Base-by-base conservation (phyloP, 1,140 invertebrate species). In the Drosophila melanica region DNA sequence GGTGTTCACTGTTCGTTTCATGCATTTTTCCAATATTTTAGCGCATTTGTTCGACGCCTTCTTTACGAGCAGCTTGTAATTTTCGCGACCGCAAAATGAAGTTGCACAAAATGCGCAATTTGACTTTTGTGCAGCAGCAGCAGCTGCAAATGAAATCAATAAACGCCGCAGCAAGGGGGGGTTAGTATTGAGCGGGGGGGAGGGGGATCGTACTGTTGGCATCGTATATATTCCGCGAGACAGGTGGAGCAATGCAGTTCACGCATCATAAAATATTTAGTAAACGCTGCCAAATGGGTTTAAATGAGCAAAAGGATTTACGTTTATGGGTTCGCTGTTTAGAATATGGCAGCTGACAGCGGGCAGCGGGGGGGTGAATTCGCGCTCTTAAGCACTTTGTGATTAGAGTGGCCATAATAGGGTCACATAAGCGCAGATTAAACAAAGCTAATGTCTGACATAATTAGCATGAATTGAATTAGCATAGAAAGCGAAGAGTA, bases 241-340 rank as follows among this genome's bases (percentile, higher is more conserved):
- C 75, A 72, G 62, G 62, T 78, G 68, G 75, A 69, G 78, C 71
- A 81, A 54, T 54, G 51, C 48, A 62, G n/a, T 54, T 59, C 68
- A 77, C 47, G 71, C 60, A 48, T 76, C 79, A 79, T 86, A 75
- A 82, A 86, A 81, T 87, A 86, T 86, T 79, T 72, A 79, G 66
- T 54, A 65, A 82, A 72, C 75, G 51, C 65, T 51, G 59, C 48
- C 62, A 70, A 85, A 81, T 65, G 58, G 60, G 20, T 10, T 35
- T 71, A 74, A 85, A 77, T 67, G 58, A 47, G 41, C 77, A 67
- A 77, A 81, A 70, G 75, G 74, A 86, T 81, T 86, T 81, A 78
- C 62, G 68, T 60, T 85, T 66, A 80, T 69, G 77, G 45, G 55
- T 54, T 59, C 20, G 47, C 18, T 53, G 59, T 59, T 84, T 54